Percentiles rank a stretch among this genome's conserved stretches.
phyloP scores from a whole-genome alignment of 2,888 invertebrate genomes.

The Macrosiphum euphorbiae region DNA sequence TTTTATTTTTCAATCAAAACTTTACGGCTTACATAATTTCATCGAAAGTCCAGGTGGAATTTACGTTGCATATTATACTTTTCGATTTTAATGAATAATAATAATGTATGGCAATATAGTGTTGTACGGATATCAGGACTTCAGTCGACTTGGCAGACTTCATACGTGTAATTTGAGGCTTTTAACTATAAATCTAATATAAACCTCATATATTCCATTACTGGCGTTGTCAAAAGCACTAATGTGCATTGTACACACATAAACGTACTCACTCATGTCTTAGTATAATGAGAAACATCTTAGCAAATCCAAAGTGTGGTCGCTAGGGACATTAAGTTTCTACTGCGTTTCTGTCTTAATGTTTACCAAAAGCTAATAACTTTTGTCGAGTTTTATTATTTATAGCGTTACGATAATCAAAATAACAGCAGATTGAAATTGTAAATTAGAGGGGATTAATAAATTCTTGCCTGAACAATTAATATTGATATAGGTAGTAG shows the following conservation, averaged over 20 bases:
- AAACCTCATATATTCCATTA: conserved; percentile 28
- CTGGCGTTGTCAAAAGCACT: background rate
- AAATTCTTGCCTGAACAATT: background rate
- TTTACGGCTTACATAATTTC: background rate
- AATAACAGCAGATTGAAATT: background rate
- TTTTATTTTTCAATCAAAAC: background rate
- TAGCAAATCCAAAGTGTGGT: background rate
- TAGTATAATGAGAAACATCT: conserved; percentile 19
- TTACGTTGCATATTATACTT: background rate
- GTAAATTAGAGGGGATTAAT: background rate
- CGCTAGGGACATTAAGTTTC: background rate
- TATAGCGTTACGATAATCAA: background rate
- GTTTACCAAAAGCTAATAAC: background rate
- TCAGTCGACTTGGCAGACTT: background rate
- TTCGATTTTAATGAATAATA: background rate
- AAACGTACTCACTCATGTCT: background rate
- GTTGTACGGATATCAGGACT: background rate
- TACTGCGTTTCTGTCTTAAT: background rate
- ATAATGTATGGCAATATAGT: background rate
- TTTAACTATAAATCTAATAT: conserved; percentile 41
- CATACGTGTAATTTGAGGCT: background rate
- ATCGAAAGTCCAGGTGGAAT: background rate
- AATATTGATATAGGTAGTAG: background rate
- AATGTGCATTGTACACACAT: background rate
- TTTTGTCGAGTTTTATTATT: conserved; percentile 4